Evolutionary conservation across 2,888 invertebrate species (phyloP).

Genomic region (Agapostemon virescens): DNA sequence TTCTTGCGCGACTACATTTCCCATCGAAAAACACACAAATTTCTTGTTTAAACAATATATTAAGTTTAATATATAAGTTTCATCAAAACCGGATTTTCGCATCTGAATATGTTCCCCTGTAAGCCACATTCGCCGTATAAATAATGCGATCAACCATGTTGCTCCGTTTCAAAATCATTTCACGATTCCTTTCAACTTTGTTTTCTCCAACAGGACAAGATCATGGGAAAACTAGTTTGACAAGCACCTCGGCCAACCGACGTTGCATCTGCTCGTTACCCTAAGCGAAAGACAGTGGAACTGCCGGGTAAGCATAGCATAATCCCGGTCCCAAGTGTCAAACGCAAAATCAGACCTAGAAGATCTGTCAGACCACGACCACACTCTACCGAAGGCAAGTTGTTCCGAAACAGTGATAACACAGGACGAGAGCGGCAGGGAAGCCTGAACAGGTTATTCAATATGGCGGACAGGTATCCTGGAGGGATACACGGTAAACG

Average conservation of each 20-base stretch:
- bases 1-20: too few relatives aligned
- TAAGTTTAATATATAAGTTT: too few relatives aligned
- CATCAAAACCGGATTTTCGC: too few relatives aligned
- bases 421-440: not conserved
- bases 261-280: not conserved
- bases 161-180: not conserved
- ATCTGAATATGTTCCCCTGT: too few relatives aligned
- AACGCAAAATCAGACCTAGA: not conserved
- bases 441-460: constrained; percentile 2
- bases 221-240: not conserved
- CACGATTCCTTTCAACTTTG: not conserved
- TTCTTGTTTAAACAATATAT: too few relatives aligned
- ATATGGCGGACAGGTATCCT: not conserved
- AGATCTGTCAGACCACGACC: not conserved
- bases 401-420: not conserved
- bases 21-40: too few relatives aligned
- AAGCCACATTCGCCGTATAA: not conserved
- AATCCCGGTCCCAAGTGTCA: not conserved
- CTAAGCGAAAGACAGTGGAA: not conserved
- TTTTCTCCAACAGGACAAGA: not conserved
- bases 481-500: not conserved
- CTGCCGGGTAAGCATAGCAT: not conserved
- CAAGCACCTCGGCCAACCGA: not conserved
- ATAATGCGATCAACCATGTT: not conserved
- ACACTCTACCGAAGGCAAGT: not conserved